Percentiles rank a stretch among this genome's conserved stretches.
phyloP scores from a whole-genome alignment of 64 coral and sea anemone genomes.

The Acropora tenuis region DNA sequence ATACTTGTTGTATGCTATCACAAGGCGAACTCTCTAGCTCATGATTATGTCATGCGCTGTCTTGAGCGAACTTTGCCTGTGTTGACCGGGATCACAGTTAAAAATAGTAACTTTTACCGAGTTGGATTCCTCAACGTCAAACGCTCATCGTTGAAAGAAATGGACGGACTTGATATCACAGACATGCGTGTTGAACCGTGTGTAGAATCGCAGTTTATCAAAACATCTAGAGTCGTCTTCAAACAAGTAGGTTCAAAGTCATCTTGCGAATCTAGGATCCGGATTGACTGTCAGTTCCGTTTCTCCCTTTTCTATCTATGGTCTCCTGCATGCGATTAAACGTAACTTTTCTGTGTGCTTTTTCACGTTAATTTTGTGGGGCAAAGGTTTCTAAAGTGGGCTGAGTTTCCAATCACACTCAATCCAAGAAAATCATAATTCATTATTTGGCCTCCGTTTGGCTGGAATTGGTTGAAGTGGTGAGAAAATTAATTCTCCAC shows the following conservation, averaged over 20 bases:
- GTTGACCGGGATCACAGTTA: background rate
- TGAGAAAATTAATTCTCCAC: too few species aligned
- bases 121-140: background rate
- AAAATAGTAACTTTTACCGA: background rate
- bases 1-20: background rate
- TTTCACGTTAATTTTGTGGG: background rate
- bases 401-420: too few species aligned
- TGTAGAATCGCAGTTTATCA: constrained; percentile 78
- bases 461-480: too few species aligned
- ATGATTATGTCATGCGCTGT: background rate
- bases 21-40: background rate
- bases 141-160: background rate
- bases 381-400: background rate
- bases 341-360: background rate
- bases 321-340: background rate
- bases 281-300: too few species aligned
- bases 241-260: constrained; percentile 62
- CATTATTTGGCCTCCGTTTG: too few species aligned
- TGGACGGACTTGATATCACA: constrained; percentile 88
- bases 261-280: background rate
- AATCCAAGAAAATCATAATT: too few species aligned
- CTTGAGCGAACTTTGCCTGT: background rate
- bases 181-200: constrained; percentile 85
- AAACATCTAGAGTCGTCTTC: constrained; percentile 87
- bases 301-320: too few species aligned